Evolutionary conservation across 2,113 vertebrate species (phyloP), one percentile per base, ranked within the genome.

Genomic region (Hemiprocne comata): DNA sequence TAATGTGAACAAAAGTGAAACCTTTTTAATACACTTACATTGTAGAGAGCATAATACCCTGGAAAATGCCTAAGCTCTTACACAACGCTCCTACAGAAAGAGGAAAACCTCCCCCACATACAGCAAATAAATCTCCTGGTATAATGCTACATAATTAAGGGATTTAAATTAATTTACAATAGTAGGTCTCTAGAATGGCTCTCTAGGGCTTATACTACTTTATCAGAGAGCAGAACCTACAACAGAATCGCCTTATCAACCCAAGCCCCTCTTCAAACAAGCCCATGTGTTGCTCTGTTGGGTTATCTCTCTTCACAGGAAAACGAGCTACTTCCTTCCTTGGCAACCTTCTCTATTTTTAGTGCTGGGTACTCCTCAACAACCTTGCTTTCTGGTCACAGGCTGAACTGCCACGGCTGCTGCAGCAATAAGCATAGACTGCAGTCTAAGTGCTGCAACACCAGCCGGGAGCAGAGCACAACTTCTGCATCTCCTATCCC

Each of bases 201-300:
- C 85, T 58, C 31, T 16, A 40, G 38, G 28, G n/a, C 26, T 83
- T 65, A 51, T 6, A 58, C 5, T 26, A 20, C 28, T 67, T 34
- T 33, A 86, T 29, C 6, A 67, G 24, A 55, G 24, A 66, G 20
- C 51, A 95, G 29, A 83, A 40, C 10, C 24, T 55, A 33, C 13
- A 60, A 36, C 0, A 15, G 23, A 42, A 58, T 2, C 1, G 2
- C 33, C 19, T 57, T 36, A 36, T 55, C 64, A 66, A 26, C 14
- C 21, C 7, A 2, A 77, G 48, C 9, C 6, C 10, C 48, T 58
- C n/a, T 77, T 48, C 44, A 77, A 51, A 79, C 36, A 72, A 72
- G 23, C 15, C 24, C 16, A 38, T 0, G 0, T 0, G 1, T 34
- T 44, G 15, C 29, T 77, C 25, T 0, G 0, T 17, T 9, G 17